Evolutionary conservation across 2,797 vertebrate genomes (phyloP).

Genomic region (Sciurus vulgaris): DNA sequence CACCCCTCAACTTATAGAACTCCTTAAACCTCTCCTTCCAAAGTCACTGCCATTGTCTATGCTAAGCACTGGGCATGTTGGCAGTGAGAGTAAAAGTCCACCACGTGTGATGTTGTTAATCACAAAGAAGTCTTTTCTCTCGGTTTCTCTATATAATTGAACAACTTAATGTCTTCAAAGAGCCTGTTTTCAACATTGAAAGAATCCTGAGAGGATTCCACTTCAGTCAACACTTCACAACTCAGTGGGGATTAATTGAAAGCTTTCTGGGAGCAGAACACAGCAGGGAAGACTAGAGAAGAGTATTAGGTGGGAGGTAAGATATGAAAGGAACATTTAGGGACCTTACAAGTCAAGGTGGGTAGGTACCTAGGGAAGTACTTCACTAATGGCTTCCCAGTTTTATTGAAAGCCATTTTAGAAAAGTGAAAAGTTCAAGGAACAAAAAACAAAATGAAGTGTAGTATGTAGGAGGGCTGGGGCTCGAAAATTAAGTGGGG

Average conservation of each 20-base stretch:
- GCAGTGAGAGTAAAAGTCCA: neutral
- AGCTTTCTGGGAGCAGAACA: slow-evolving; percentile 46
- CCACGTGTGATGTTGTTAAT: neutral
- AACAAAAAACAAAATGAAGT: neutral
- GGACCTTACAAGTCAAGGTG: neutral
- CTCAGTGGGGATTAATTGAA: slow-evolving; percentile 67
- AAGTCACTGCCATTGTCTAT: neutral
- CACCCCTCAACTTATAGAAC: accelerated
- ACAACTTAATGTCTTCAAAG: slow-evolving; percentile 7
- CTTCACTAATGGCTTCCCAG: neutral
- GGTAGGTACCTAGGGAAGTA: neutral
- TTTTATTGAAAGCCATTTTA: neutral
- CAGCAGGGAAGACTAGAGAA: neutral
- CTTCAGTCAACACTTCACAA: slow-evolving; percentile 54
- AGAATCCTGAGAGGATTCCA: slow-evolving; percentile 40
- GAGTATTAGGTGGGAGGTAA: neutral
- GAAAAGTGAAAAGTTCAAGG: neutral
- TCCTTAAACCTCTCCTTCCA: neutral
- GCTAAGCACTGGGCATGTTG: neutral
- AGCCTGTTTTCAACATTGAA: slow-evolving; percentile 44
- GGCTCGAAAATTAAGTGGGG: neutral
- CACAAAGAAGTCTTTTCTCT: neutral
- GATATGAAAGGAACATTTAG: neutral
- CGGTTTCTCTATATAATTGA: neutral
- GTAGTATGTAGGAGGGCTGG: neutral